Conservation (phyloP, 2,113 vertebrate species). For the Burhinus oedicnemus region DNA sequence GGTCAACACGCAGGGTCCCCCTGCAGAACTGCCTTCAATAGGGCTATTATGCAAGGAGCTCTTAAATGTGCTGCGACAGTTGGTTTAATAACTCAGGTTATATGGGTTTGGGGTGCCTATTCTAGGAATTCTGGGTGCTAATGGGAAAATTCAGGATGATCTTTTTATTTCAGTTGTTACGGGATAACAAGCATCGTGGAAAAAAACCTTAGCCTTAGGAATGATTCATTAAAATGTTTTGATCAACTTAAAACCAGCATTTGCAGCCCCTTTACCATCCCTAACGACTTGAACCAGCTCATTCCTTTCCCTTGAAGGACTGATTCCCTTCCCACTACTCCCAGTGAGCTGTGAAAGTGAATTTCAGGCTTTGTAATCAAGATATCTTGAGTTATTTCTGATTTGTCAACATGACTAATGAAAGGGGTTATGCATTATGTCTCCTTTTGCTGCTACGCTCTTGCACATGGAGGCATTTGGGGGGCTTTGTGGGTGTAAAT, state of each 20-base stretch:
- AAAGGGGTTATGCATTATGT: neutral
- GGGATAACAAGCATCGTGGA: neutral
- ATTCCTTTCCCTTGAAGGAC: neutral
- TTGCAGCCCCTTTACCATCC: neutral
- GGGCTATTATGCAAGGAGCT: neutral
- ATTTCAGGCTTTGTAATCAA: constrained; percentile 34
- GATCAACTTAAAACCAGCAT: neutral
- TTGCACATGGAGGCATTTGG: neutral
- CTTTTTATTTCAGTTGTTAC: neutral
- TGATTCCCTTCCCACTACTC: neutral
- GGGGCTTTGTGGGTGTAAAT: neutral
- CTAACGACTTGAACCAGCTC: neutral
- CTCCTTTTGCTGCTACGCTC: neutral
- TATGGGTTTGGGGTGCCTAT: neutral
- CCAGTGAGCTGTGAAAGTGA: neutral
- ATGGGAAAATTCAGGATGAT: neutral
- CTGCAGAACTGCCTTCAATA: neutral
- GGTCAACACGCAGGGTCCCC: neutral
- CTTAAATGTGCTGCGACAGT: neutral
- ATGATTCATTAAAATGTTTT: neutral
- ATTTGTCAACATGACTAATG: constrained; percentile 39
- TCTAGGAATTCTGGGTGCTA: neutral
- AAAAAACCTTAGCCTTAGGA: neutral
- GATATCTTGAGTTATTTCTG: constrained; percentile 6
- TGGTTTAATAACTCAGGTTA: neutral